A percentile compares a stretch with the other conserved stretches of the same genome.
Conservation (phyloP, 2,888 invertebrate species). For the Scaptomyza caliginosa region DNA sequence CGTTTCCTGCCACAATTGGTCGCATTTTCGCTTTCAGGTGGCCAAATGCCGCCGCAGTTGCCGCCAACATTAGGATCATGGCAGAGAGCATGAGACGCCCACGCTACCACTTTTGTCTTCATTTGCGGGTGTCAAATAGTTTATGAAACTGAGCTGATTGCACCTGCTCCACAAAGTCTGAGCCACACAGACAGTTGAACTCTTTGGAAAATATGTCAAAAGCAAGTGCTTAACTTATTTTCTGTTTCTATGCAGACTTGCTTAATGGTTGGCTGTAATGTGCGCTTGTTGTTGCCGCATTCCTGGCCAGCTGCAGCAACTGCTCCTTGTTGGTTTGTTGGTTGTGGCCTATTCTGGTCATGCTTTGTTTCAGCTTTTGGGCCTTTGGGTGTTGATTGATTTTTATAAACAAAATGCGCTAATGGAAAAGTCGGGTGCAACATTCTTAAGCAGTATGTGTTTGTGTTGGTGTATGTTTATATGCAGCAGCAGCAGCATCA, state of each 20-base stretch:
- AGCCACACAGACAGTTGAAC: constrained; percentile 3
- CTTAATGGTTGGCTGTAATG: constrained; percentile 36
- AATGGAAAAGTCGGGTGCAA: constrained; percentile 78
- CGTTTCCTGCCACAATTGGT: constrained; percentile 42
- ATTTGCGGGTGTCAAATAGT: constrained; percentile 17
- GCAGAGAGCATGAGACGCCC: constrained; percentile 16
- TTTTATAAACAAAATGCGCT: constrained; percentile 71
- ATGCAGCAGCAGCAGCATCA: constrained; percentile 34
- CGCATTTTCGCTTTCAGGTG: constrained; percentile 58
- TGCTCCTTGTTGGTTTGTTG: constrained; percentile 15
- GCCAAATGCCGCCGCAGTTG: constrained; percentile 2
- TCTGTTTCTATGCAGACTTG: constrained; percentile 36
- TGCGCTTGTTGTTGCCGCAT: constrained; percentile 37
- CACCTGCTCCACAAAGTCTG: constrained; percentile 28
- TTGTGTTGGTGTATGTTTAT: constrained; percentile 26
- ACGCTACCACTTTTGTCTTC: constrained; percentile 34
- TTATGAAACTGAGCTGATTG: constrained; percentile 9
- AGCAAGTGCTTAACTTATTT: constrained; percentile 9
- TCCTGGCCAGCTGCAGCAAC: constrained; percentile 43
- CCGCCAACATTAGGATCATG: constrained; percentile 14
- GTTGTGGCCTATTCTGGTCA: constrained; percentile 46
- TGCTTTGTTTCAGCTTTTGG: constrained; percentile 52
- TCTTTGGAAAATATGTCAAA: constrained; percentile 3
- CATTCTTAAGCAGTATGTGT: constrained; percentile 54
- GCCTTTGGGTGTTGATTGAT: constrained; percentile 80